A percentile compares a stretch with the other conserved stretches of the same genome.
Conservation (phyloP, 2,888 invertebrate genomes). For the Leptinotarsa juncta region DNA sequence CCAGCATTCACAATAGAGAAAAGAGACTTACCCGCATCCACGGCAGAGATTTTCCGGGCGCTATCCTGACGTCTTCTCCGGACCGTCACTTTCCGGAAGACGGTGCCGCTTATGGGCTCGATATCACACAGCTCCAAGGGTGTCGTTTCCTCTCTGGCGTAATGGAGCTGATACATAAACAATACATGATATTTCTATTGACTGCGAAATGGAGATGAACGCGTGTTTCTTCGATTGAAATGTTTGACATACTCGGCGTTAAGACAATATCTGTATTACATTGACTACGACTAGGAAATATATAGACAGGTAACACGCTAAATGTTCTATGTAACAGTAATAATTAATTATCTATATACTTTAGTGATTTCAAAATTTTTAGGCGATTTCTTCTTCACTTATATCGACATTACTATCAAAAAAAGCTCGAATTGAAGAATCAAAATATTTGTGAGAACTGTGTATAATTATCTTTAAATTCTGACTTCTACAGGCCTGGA, state of each 20-base stretch:
- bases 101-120: conserved; percentile 73
- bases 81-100: conserved; percentile 75
- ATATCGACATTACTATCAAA: too few species aligned
- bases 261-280: too few species aligned
- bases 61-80: conserved; percentile 69
- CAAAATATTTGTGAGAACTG: too few species aligned
- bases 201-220: not conserved
- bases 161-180: conserved; percentile 42
- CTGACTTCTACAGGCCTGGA: too few species aligned
- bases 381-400: too few species aligned
- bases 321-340: too few species aligned
- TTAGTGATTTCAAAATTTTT: too few species aligned
- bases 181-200: not conserved
- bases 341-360: too few species aligned
- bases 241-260: not conserved
- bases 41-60: conserved; percentile 63
- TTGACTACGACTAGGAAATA: too few species aligned
- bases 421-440: too few species aligned
- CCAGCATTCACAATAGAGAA: conserved; percentile 19
- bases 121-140: conserved; percentile 62
- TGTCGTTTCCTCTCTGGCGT: conserved; percentile 51
- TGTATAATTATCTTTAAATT: too few species aligned
- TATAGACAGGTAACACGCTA: too few species aligned
- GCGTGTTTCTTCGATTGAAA: not conserved
- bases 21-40: conserved; percentile 62